phyloP scores from a whole-genome alignment of 2,888 invertebrate genomes.

The Drosophila mercatorum region DNA sequence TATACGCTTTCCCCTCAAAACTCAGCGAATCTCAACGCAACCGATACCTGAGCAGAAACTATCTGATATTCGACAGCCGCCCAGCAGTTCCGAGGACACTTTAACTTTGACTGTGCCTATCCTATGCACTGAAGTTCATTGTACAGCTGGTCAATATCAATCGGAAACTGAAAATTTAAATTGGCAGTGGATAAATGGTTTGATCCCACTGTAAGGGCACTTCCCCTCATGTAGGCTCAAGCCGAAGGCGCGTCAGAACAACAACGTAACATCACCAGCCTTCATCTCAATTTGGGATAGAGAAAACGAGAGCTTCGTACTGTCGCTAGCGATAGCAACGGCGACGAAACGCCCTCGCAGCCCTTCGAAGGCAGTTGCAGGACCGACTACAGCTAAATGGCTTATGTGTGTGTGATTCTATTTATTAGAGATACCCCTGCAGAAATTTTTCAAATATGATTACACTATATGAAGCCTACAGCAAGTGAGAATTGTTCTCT shows the following conservation, averaged over 20 bases:
- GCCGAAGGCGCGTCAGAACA: constrained; percentile 44
- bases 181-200: neutral
- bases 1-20: neutral
- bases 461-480: neutral
- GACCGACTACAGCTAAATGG: constrained; percentile 19
- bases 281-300: constrained; percentile 20
- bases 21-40: neutral
- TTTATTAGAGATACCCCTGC: constrained; percentile 8
- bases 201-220: constrained; percentile 12
- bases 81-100: too few relatives aligned
- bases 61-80: neutral
- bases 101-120: neutral
- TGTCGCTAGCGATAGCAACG: constrained; percentile 5
- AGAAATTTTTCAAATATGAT: constrained; percentile 10
- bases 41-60: too few relatives aligned
- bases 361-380: constrained; percentile 7
- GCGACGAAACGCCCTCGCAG: neutral
- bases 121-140: neutral
- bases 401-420: constrained; percentile 13
- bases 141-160: neutral
- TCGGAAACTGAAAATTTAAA: neutral
- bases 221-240: constrained; percentile 46
- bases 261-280: constrained; percentile 25
- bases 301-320: constrained; percentile 32
- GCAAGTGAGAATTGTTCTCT: neutral